These are phyloP conservation scores for Perizoma affinitatum DNA, from an alignment of 2,888 invertebrate species.

Conservation along the genomic window DNA sequence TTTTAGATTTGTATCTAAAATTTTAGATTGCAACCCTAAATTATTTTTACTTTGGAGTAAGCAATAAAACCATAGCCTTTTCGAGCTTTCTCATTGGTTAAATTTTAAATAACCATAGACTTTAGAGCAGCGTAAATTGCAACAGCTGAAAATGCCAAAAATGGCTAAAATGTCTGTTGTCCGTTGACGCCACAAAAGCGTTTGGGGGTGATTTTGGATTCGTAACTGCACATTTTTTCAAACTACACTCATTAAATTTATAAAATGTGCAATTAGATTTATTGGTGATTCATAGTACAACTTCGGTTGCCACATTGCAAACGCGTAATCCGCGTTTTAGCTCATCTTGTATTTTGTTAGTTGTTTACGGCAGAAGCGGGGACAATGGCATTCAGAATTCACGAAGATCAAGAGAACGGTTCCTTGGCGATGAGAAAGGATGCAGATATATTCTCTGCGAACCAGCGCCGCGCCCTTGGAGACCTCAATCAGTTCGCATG, in stretches of 20 bases:
- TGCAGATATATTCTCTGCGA: constrained; percentile 73
- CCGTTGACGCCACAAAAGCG: constrained; percentile 73
- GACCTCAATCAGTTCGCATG: constrained; percentile 85
- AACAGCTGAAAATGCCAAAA: constrained; percentile 74
- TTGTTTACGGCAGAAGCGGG: constrained; percentile 70
- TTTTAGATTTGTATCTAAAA: no score
- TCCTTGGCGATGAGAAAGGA: constrained; percentile 81
- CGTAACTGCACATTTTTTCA: constrained; percentile 46
- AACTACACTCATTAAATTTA: constrained; percentile 57
- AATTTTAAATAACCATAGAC: constrained; percentile 71
- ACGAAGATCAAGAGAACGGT: constrained; percentile 91
- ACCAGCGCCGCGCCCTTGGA: constrained; percentile 87
- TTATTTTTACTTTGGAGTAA: neutral
- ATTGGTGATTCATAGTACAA: constrained; percentile 47
- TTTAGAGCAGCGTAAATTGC: constrained; percentile 67
- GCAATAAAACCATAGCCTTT: constrained; percentile 22
- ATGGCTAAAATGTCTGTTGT: constrained; percentile 68
- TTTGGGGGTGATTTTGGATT: constrained; percentile 70
- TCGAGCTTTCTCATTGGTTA: constrained; percentile 57
- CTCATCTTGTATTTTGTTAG: constrained; percentile 54
- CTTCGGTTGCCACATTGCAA: constrained; percentile 55
- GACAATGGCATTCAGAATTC: constrained; percentile 90
- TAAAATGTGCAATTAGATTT: constrained; percentile 60
- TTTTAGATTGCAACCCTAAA: no score
- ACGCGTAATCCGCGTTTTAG: constrained; percentile 49